These are phyloP conservation scores for Zaprionus tsacasi DNA, from an alignment of 1,140 invertebrate genomes.

Conservation along the genomic window DNA sequence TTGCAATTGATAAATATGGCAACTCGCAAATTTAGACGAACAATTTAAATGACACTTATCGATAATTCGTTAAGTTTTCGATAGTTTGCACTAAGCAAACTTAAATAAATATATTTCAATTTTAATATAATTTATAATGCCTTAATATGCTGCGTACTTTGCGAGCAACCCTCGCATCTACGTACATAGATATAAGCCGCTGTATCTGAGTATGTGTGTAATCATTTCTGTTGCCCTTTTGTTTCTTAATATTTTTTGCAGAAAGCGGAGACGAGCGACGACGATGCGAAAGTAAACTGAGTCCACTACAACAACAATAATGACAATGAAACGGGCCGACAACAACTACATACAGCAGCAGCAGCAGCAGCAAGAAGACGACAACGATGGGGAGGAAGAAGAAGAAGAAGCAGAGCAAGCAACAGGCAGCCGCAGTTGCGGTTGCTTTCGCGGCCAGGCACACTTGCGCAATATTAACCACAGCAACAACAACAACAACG, in stretches of 20 bases:
- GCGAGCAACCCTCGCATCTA: conserved; percentile 19
- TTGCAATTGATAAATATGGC: neutral
- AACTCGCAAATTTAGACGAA: too few species aligned
- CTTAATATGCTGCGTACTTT: neutral
- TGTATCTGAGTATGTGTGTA: conserved; percentile 24
- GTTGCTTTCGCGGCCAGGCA: conserved; percentile 23
- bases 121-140: neutral
- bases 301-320: conserved; percentile 48
- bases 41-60: too few species aligned
- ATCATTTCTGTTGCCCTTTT: conserved; percentile 61
- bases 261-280: conserved; percentile 71
- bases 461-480: conserved; percentile 71
- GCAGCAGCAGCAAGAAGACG: neutral
- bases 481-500: conserved; percentile 32
- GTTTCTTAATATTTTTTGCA: conserved; percentile 64
- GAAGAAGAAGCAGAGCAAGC: neutral
- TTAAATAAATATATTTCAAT: too few species aligned
- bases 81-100: too few species aligned
- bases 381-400: neutral
- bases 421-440: conserved; percentile 28
- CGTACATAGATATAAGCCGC: conserved; percentile 17
- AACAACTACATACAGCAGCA: conserved; percentile 15
- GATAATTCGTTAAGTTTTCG: too few species aligned
- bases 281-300: conserved; percentile 72
- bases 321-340: conserved; percentile 53